Evolutionary conservation across 2,888 invertebrate genomes (phyloP).

Genomic region (Clepsis dumicolana): DNA sequence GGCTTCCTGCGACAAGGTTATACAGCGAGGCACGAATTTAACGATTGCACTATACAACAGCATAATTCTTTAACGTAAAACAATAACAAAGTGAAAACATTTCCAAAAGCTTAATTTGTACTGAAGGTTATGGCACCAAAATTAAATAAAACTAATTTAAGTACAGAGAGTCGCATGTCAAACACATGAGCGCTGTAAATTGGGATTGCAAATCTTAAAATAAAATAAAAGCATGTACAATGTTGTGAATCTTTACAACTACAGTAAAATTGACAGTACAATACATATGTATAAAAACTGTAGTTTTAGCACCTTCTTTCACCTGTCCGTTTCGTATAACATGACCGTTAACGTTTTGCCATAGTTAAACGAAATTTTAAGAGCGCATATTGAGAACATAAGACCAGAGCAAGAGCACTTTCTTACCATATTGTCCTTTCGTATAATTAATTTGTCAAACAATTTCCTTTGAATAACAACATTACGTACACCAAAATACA

Average conservation of each 20-base stretch:
- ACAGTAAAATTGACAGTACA: background rate
- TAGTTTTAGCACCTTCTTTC: background rate
- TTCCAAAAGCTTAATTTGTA: conserved; percentile 45
- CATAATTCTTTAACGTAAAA: conserved; percentile 15
- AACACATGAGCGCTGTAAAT: background rate
- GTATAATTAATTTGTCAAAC: too few relatives aligned
- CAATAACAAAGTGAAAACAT: background rate
- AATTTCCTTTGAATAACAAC: too few relatives aligned
- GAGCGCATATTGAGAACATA: background rate
- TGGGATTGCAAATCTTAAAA: background rate
- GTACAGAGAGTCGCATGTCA: conserved; percentile 14
- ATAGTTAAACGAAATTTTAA: background rate
- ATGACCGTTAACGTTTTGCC: background rate
- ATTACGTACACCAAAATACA: too few relatives aligned
- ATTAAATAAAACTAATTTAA: conserved; percentile 21
- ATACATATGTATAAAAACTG: background rate
- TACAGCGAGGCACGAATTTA: background rate
- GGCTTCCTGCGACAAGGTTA: background rate
- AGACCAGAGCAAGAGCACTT: background rate
- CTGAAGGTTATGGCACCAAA: conserved; percentile 48
- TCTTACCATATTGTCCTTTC: too few relatives aligned
- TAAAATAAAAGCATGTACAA: background rate
- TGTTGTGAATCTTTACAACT: background rate
- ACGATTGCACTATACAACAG: background rate
- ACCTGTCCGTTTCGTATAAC: background rate